Conservation (phyloP, 2,113 vertebrate species). For the Lates calcarifer region DNA sequence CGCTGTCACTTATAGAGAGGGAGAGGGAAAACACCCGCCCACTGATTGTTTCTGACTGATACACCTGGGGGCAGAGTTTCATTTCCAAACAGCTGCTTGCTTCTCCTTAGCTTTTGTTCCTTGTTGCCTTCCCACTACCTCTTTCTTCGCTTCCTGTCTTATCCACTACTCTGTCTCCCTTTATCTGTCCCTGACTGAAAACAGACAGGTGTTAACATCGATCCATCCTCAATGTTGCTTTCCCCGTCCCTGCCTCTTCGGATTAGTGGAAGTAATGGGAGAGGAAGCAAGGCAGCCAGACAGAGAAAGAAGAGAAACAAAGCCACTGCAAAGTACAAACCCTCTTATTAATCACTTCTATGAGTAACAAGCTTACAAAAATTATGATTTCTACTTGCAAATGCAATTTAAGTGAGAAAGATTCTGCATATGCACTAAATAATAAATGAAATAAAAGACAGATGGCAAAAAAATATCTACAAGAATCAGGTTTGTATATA, state of each 20-base stretch:
- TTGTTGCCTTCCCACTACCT: neutral
- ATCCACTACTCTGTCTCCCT: slow-evolving; percentile 1
- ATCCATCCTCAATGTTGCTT: slow-evolving; percentile 32
- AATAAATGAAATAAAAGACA: neutral
- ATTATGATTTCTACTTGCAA: neutral
- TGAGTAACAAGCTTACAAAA: neutral
- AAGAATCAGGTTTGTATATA: neutral
- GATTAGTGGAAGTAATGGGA: slow-evolving; percentile 35
- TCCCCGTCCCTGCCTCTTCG: slow-evolving; percentile 41
- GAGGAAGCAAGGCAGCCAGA: slow-evolving; percentile 2
- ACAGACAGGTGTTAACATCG: slow-evolving; percentile 43
- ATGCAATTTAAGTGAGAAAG: neutral
- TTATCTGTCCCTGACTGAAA: slow-evolving; percentile 35
- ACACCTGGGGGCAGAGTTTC: slow-evolving; percentile 78
- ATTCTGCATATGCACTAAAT: neutral
- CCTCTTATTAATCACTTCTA: neutral
- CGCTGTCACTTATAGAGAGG: slow-evolving; percentile 73
- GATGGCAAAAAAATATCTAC: neutral
- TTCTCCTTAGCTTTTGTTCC: slow-evolving; percentile 5
- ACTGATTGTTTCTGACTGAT: slow-evolving; percentile 71
- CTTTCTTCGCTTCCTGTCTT: slow-evolving; percentile 11
- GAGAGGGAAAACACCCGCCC: slow-evolving; percentile 71
- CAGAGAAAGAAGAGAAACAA: slow-evolving; percentile 25
- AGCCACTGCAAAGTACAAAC: neutral
- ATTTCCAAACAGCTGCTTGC: slow-evolving; percentile 63